A percentile compares a stretch with the other conserved stretches of the same genome.
Evolutionary conservation across 2,797 vertebrate genomes (phyloP).

Genomic region (Anolis apletophallus): DNA sequence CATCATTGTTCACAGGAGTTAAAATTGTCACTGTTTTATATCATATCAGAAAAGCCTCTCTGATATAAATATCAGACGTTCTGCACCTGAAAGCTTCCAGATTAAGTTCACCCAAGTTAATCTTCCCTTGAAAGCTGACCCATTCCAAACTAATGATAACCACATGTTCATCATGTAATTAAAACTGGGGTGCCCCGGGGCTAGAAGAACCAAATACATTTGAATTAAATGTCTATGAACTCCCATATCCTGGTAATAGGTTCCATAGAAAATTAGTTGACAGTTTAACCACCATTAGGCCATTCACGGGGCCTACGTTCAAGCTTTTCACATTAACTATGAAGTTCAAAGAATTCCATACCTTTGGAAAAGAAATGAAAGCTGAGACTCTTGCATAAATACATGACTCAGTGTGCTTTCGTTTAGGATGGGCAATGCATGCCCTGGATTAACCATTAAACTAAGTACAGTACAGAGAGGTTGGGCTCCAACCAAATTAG

Average conservation of each 20-base stretch:
- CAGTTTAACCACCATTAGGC: slow-evolving; percentile 23
- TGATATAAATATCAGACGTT: slow-evolving; percentile 51
- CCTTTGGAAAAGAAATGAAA: slow-evolving; percentile 20
- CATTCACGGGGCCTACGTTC: background rate
- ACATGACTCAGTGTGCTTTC: slow-evolving; percentile 1
- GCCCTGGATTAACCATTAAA: slow-evolving; percentile 30
- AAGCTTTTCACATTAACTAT: slow-evolving; percentile 24
- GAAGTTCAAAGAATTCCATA: background rate
- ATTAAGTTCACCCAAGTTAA: slow-evolving; percentile 52
- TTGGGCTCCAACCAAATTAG: slow-evolving; percentile 5
- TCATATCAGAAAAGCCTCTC: slow-evolving; percentile 39
- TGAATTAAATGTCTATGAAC: slow-evolving; percentile 28
- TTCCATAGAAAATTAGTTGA: slow-evolving; percentile 19
- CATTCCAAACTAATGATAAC: slow-evolving; percentile 42
- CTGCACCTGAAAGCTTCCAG: slow-evolving; percentile 50
- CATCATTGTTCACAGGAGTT: slow-evolving; percentile 50
- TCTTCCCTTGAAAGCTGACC: slow-evolving; percentile 46
- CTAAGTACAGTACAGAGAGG: background rate
- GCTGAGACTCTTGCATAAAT: slow-evolving; percentile 17
- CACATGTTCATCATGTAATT: slow-evolving; percentile 46
- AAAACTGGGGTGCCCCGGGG: slow-evolving; percentile 36
- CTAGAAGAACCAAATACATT: slow-evolving; percentile 29
- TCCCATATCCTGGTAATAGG: slow-evolving; percentile 16
- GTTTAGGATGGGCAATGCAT: background rate
- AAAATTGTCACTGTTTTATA: slow-evolving; percentile 50